Conservation (phyloP, 1,140 invertebrate genomes). For the Neocloeon triangulifer region DNA sequence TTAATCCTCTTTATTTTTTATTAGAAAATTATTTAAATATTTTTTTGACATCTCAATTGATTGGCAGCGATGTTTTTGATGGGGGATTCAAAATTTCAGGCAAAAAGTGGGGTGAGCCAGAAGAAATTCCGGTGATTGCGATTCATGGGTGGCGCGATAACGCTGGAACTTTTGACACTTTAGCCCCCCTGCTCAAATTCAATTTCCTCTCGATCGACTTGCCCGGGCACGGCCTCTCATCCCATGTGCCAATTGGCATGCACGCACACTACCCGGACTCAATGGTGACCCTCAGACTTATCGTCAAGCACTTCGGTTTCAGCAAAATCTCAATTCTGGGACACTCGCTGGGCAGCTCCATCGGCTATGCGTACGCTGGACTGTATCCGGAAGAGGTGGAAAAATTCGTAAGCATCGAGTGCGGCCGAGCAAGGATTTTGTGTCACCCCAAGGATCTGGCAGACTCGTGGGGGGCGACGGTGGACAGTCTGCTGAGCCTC, state of each 20-base stretch:
- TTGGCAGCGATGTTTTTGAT: neutral
- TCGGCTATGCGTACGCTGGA: slow-evolving; percentile 19
- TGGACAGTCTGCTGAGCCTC: neutral
- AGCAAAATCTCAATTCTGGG: slow-evolving; percentile 23
- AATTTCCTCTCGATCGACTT: slow-evolving; percentile 11
- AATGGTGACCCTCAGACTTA: slow-evolving; percentile 21
- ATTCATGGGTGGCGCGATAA: slow-evolving; percentile 26
- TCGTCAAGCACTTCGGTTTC: slow-evolving; percentile 32
- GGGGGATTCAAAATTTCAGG: slow-evolving; percentile 7
- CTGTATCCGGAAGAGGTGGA: slow-evolving; percentile 24
- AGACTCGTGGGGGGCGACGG: neutral
- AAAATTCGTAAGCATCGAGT: slow-evolving; percentile 27
- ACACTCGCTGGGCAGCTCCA: slow-evolving; percentile 28
- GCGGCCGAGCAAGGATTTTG: slow-evolving; percentile 15
- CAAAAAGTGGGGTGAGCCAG: slow-evolving; percentile 9
- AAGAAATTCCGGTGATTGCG: slow-evolving; percentile 9
- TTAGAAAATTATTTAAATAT: neutral
- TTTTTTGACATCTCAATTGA: neutral
- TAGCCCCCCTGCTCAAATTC: slow-evolving; percentile 22
- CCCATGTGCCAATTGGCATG: slow-evolving; percentile 9
- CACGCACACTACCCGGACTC: slow-evolving; percentile 20
- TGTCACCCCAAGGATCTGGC: slow-evolving; percentile 8
- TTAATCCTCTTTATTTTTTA: neutral
- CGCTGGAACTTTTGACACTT: slow-evolving; percentile 42
- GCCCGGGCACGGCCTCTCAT: slow-evolving; percentile 12